phyloP scores from a whole-genome alignment of 2,113 vertebrate species.

The Oxygymnocypris stewartii region DNA sequence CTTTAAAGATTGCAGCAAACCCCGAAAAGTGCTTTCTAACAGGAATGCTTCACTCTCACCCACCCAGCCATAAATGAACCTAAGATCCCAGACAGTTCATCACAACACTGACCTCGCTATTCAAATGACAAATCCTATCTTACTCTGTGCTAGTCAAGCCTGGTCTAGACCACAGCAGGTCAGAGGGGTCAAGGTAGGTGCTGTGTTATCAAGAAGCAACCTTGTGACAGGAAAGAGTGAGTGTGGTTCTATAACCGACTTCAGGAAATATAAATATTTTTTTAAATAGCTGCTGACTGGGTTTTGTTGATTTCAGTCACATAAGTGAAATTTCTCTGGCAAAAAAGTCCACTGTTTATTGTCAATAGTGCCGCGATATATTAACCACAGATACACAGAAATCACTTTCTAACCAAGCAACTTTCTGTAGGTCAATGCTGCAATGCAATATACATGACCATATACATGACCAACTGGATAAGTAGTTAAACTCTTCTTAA shows the following conservation, averaged over 20 bases:
- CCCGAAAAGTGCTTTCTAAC: not conserved
- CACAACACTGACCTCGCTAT: conserved; percentile 30
- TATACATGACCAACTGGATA: not conserved
- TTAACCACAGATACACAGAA: not conserved
- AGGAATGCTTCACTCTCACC: not conserved
- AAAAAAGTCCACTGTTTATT: not conserved
- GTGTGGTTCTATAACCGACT: not conserved
- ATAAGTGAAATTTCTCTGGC: too few relatives aligned
- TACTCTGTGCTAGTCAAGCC: not conserved
- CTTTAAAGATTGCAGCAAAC: not conserved
- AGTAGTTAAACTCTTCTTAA: not conserved
- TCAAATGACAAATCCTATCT: conserved; percentile 15
- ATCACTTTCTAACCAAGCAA: not conserved
- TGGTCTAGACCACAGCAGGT: conserved; percentile 39
- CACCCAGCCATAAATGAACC: not conserved
- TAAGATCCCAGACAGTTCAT: not conserved
- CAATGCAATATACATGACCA: too few relatives aligned
- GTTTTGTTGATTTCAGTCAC: too few relatives aligned
- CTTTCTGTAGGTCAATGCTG: not conserved
- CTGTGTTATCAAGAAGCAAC: conserved; percentile 52
- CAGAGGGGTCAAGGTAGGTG: conserved; percentile 53
- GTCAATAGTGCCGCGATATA: not conserved
- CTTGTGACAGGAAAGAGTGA: not conserved
- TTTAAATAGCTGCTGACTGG: not conserved
- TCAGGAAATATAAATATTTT: not conserved